These are phyloP conservation scores for Cryptophagus acutangulus DNA, from an alignment of 2,888 invertebrate genomes.

Conservation along the genomic window DNA sequence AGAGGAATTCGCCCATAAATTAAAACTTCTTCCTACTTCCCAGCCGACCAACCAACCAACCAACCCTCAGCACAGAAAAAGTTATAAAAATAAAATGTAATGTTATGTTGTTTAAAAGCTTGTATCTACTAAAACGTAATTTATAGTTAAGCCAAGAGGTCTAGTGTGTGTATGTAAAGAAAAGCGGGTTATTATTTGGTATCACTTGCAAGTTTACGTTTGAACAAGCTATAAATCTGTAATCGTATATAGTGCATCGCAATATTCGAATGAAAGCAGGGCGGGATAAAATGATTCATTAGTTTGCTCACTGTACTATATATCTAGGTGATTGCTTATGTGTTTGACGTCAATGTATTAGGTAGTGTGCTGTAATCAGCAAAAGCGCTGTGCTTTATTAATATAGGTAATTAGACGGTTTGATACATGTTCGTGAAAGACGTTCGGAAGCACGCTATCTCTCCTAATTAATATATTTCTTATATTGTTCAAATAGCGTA, in stretches of 20 bases:
- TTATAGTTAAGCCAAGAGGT: too few species aligned
- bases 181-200: constrained; percentile 18
- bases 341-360: constrained; percentile 34
- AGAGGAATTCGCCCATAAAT: constrained; percentile 23
- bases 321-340: constrained; percentile 35
- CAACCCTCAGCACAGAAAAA: too few species aligned
- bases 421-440: constrained; percentile 25
- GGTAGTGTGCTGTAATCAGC: constrained; percentile 31
- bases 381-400: constrained; percentile 31
- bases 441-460: constrained; percentile 23
- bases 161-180: too few species aligned
- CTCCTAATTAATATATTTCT: constrained; percentile 9
- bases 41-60: too few species aligned
- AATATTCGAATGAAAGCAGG: constrained; percentile 34
- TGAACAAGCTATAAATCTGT: constrained; percentile 34
- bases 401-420: constrained; percentile 29
- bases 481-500: too few species aligned
- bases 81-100: too few species aligned
- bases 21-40: constrained; percentile 20
- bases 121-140: too few species aligned
- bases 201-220: constrained; percentile 30
- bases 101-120: too few species aligned
- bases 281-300: constrained; percentile 35
- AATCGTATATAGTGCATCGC: constrained; percentile 30
- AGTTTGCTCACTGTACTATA: constrained; percentile 31